Conservation (phyloP, 2,888 invertebrate genomes). For the Rhyacophila evoluta region DNA sequence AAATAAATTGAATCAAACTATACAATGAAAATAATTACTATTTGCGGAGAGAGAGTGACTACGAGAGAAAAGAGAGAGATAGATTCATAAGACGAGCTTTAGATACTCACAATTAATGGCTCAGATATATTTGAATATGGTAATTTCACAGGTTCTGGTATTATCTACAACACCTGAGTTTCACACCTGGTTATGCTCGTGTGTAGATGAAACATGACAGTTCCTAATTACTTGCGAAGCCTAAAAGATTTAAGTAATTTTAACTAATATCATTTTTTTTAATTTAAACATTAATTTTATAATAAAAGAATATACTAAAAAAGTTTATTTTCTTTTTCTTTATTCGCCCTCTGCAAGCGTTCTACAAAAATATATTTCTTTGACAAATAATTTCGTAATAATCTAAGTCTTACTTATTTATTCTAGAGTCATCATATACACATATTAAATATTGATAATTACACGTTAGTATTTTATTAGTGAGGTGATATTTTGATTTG, state of each 20-base stretch:
- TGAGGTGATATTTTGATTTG: too few species aligned
- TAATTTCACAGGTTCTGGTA: not conserved
- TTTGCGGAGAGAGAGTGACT: not conserved
- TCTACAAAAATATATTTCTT: too few species aligned
- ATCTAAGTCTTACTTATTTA: too few species aligned
- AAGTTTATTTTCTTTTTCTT: too few species aligned
- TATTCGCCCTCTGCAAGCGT: too few species aligned
- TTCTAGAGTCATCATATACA: too few species aligned
- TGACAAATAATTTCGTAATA: too few species aligned
- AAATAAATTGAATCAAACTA: not conserved
- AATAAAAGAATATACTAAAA: too few species aligned
- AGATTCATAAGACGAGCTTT: not conserved
- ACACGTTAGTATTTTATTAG: too few species aligned
- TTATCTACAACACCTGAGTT: constrained; percentile 5
- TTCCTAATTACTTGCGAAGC: not conserved
- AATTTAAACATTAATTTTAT: too few species aligned
- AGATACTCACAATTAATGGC: constrained; percentile 1
- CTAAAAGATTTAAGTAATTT: not conserved
- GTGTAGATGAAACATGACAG: not conserved
- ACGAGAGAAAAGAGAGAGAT: not conserved
- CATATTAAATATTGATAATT: too few species aligned
- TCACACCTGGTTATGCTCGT: not conserved
- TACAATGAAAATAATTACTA: not conserved
- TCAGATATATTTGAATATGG: constrained; percentile 17
- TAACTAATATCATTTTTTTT: too few species aligned